Base-by-base conservation (phyloP, 1,140 invertebrate genomes). In the Elysia chlorotica region DNA sequence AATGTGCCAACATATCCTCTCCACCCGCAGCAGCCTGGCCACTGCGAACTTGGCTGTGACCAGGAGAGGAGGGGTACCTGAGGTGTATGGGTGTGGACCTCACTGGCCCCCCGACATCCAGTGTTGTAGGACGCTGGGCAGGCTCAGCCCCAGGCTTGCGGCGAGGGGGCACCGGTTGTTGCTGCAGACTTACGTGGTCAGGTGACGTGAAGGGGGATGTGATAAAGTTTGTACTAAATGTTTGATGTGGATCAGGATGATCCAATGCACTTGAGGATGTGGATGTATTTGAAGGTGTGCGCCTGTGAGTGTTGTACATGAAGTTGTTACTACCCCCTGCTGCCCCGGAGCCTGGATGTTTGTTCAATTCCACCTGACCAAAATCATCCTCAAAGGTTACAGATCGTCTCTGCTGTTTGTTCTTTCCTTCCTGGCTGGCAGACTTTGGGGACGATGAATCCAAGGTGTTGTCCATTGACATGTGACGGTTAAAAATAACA, bases 211-310 rank as follows among this genome's bases (percentile, higher is more conserved):
- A 71, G 81, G 90, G 83, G n/a, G 88, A 85, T 92, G 1, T 35
- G 19, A 48, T 31, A 28, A 41, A 71, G 69, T 92, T 84, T 23
- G 89, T 88, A 83, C 91, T 92, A 21, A 88, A 91, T 10, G 91
- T 91, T 85, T 70, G 38, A 25, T 38, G 53, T 19, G 57, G 23
- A n/a, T 54, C 66, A 67, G 57, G 48, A 33, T 35, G 48, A 68
- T 76, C 69, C 78, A 80, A 28, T 69, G 68, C 53, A 89, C 91
- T 14, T 71, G 87, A 87, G 28, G 90, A 89, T 78, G 90, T 92
- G n/a, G 92, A 93, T 14, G 92, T 90, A 82, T 93, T 93, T 3
- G 92, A 93, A 2, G 92, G 90, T 2, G 92, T 93, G 68, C 92
- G 88, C 72, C 90, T 88, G 82, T 93, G 92, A 65, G 82, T 80